Base-by-base conservation (phyloP, 2,113 vertebrate species). In the Crocuta crocuta region DNA sequence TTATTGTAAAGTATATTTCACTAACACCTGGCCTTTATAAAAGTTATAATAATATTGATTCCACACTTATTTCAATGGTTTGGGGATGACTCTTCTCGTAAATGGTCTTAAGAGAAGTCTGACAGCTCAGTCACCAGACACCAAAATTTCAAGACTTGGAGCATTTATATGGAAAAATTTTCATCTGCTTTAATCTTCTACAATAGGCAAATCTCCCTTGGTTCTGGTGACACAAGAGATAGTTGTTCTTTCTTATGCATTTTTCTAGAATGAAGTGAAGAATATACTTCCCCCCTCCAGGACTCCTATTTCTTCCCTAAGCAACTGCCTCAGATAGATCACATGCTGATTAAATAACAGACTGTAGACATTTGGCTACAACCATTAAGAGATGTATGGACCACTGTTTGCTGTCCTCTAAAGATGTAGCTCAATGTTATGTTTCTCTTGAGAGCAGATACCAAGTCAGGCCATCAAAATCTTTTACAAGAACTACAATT, bases 11-110 rank as follows among this genome's bases (percentile, higher is more conserved):
- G 17, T 68, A 28, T 23, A 76, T 90, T 96, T 96, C 13, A 88
- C 15, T 88, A 92, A 45, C 78, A 89, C n/a, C 4, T 95, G 88
- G 2, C 2, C 55, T 90, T 92, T 88, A 26, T 15, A 96, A 95
- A 96, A 55, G 10, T n/a, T 53, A 12, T 35, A 61, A 48, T 61
- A 89, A 78, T 90, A 24, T 71, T 88, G 33, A 70, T 45, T 81
- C 16, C 31, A 81, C 15, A 65, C 71, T 84, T 88, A 91, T 88
- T 95, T 89, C 24, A 88, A 92, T 15, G 33, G 15, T 92, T 43
- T 84, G 26, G 33, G 19, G 13, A 92, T 73, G 16, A 81, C 13
- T 91, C 9, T 63, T 66, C 23, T 0, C 87, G 39, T 76, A 95
- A 94, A 84, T 73, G 5, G 4, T 88, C 28, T 81, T 83, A 53